phyloP scores from a whole-genome alignment of 2,797 vertebrate genomes.

The Clangula hyemalis region DNA sequence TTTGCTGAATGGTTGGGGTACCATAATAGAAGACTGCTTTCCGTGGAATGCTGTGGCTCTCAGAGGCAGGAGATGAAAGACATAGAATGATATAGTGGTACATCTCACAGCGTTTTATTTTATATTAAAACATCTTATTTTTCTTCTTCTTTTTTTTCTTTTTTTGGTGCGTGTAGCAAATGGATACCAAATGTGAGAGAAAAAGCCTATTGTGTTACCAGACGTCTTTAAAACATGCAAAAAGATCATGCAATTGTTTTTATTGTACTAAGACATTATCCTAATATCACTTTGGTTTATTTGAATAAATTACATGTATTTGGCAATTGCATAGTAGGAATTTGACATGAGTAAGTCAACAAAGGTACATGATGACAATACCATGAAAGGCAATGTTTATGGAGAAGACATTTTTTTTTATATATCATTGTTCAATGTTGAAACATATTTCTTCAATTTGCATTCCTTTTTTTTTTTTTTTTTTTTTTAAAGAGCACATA shows the following conservation, averaged over 20 bases:
- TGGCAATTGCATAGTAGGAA: neutral
- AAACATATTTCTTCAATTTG: constrained; percentile 66
- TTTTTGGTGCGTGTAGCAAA: constrained; percentile 9
- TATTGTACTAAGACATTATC: constrained; percentile 13
- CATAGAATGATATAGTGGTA: constrained; percentile 20
- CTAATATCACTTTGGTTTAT: neutral
- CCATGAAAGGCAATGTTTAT: constrained; percentile 36
- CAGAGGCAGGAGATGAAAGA: constrained; percentile 67
- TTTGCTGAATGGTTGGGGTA: constrained; percentile 18
- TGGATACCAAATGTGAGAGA: constrained; percentile 48
- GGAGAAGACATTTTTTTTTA: neutral
- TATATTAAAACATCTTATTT: constrained; percentile 38
- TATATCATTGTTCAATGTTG: neutral
- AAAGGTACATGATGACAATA: neutral
- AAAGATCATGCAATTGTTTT: neutral
- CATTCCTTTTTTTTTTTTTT: neutral
- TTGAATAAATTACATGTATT: neutral
- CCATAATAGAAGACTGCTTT: constrained; percentile 65
- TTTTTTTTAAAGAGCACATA: neutral
- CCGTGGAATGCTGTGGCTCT: constrained; percentile 62
- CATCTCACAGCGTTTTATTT: constrained; percentile 56
- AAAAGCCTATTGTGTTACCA: constrained; percentile 48
- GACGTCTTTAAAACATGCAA: neutral
- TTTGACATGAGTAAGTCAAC: neutral
- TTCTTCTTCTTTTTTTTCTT: neutral